A percentile compares a stretch with the other conserved stretches of the same genome.
These are phyloP conservation scores for Eospalax fontanierii DNA, from an alignment of 2,797 vertebrate genomes.

Conservation along the genomic window DNA sequence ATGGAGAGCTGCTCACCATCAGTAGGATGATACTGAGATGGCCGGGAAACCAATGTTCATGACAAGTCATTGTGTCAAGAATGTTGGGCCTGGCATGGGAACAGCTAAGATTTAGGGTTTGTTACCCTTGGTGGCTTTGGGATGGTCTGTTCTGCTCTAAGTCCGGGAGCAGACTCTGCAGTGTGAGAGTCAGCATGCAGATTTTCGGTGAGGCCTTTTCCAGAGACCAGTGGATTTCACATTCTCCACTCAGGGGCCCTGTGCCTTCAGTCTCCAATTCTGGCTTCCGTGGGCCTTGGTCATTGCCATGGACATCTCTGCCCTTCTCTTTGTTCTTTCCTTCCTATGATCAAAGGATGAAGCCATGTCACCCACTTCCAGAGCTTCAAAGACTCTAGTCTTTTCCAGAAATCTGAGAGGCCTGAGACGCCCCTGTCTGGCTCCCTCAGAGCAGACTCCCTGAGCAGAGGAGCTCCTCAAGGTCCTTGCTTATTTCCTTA, in stretches of 20 bases:
- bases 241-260: not conserved
- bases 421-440: not conserved
- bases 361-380: not conserved
- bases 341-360: not conserved
- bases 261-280: not conserved
- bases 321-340: not conserved
- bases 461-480: not conserved
- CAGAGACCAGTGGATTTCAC: not conserved
- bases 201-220: not conserved
- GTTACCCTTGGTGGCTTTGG: not conserved
- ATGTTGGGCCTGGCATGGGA: not conserved
- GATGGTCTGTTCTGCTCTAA: not conserved
- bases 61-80: not conserved
- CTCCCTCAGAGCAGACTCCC: not conserved
- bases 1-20: not conserved
- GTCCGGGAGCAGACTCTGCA: not conserved
- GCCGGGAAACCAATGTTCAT: rapidly evolving
- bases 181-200: not conserved
- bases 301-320: not conserved
- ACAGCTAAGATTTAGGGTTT: not conserved
- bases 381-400: not conserved
- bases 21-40: not conserved
- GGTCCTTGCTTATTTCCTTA: not conserved
- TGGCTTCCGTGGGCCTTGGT: not conserved
- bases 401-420: conserved; percentile 30